Percentiles rank a stretch among this genome's conserved stretches.
phyloP scores from a whole-genome alignment of 2,888 invertebrate genomes.

The Brachypalpus laphriformis region DNA sequence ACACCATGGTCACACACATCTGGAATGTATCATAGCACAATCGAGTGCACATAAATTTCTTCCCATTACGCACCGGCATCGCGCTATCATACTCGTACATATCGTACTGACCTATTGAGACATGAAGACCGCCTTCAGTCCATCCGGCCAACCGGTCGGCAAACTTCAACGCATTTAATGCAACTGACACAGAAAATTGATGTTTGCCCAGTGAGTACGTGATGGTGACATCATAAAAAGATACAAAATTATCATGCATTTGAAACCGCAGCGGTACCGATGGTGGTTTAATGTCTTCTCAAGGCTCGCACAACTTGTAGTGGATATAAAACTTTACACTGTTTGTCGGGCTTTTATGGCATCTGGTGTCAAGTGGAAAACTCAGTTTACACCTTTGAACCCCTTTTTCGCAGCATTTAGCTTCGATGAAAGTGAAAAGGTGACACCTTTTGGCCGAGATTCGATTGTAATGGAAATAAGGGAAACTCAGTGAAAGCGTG shows the following conservation, averaged over 20 bases:
- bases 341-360: conserved; percentile 28
- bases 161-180: conserved; percentile 64
- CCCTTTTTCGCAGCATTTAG: not conserved
- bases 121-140: conserved; percentile 37
- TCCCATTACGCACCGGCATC: conserved; percentile 28
- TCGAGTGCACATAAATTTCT: conserved; percentile 15
- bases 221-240: conserved; percentile 48
- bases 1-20: conserved; percentile 52
- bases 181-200: conserved; percentile 67
- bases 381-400: not conserved
- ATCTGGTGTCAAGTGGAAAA: conserved; percentile 2
- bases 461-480: not conserved
- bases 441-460: not conserved
- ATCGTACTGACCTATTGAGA: conserved; percentile 61
- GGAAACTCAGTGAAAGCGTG: not conserved
- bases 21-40: conserved; percentile 48
- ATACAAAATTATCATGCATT: not conserved
- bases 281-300: not conserved
- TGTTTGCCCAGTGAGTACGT: conserved; percentile 35
- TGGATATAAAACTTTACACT: conserved; percentile 4
- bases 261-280: not conserved
- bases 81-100: not conserved
- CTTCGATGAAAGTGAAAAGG: not conserved
- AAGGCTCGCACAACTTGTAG: conserved; percentile 3
- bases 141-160: conserved; percentile 53